A percentile compares a stretch with the other conserved stretches of the same genome.
These are phyloP conservation scores for Ceratina japonica DNA, from an alignment of 1,140 invertebrate genomes.

Conservation along the genomic window DNA sequence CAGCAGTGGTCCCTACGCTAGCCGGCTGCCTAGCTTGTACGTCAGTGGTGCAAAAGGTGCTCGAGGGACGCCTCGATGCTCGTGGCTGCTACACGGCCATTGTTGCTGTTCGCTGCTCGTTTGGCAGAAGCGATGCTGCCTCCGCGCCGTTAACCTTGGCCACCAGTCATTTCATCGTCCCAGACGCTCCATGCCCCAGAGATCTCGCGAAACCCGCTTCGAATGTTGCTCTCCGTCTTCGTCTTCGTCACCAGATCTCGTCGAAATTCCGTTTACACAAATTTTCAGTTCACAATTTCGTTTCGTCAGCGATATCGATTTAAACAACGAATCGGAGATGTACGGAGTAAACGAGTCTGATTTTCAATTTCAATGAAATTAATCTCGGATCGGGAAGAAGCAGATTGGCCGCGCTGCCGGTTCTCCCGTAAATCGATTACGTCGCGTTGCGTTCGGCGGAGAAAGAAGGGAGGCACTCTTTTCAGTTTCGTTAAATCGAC, in stretches of 20 bases:
- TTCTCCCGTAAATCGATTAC: slow-evolving; percentile 11
- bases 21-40: slow-evolving; percentile 38
- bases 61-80: slow-evolving; percentile 38
- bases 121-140: slow-evolving; percentile 14
- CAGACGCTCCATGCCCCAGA: not conserved
- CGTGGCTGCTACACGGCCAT: slow-evolving; percentile 11
- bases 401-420: not conserved
- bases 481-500: slow-evolving; percentile 37
- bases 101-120: slow-evolving; percentile 40
- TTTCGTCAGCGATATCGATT: no score
- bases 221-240: no score
- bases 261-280: no score
- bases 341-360: no score
- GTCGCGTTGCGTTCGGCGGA: not conserved
- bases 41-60: slow-evolving; percentile 34
- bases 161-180: slow-evolving; percentile 21
- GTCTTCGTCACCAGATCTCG: no score
- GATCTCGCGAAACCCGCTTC: not conserved
- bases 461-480: slow-evolving; percentile 3
- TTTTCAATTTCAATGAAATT: not conserved
- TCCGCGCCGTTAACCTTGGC: not conserved
- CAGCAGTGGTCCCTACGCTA: slow-evolving; percentile 42
- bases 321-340: no score
- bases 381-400: not conserved
- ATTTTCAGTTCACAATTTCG: no score